These are phyloP conservation scores for Meganola albula DNA, from an alignment of 2,888 invertebrate genomes.

Conservation along the genomic window DNA sequence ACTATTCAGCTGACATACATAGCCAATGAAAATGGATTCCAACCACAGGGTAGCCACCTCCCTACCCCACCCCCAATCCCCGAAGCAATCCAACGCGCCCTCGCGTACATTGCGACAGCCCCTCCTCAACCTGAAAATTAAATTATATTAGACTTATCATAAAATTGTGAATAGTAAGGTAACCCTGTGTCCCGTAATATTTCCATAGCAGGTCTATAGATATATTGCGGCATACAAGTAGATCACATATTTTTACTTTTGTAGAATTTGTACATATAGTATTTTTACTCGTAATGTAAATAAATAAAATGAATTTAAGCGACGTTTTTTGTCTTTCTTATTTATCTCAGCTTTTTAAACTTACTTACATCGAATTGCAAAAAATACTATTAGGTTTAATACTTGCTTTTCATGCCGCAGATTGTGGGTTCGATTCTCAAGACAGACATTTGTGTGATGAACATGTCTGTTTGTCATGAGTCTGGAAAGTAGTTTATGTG, in stretches of 20 bases:
- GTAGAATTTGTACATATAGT: conserved; percentile 22
- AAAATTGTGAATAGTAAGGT: conserved; percentile 23
- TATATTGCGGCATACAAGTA: conserved; percentile 16
- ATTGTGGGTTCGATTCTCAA: too few relatives aligned
- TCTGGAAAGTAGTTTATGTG: too few relatives aligned
- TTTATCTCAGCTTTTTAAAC: too few relatives aligned
- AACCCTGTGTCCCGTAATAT: conserved; percentile 17
- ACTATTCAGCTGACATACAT: conserved; percentile 79
- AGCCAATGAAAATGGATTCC: conserved; percentile 84
- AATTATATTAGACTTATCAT: conserved; percentile 24
- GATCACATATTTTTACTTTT: conserved; percentile 19
- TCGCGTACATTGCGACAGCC: conserved; percentile 81
- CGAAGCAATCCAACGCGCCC: conserved; percentile 80
- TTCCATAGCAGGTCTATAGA: conserved; percentile 11
- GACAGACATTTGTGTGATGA: too few relatives aligned
- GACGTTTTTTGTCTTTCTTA: too few relatives aligned
- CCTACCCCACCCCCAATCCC: conserved; percentile 84
- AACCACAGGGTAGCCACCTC: conserved; percentile 79
- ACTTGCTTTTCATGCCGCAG: too few relatives aligned
- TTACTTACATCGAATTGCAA: too few relatives aligned
- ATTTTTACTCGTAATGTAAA: conserved; percentile 19
- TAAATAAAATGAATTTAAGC: conserved; percentile 9
- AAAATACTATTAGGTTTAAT: too few relatives aligned
- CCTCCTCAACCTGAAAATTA: conserved; percentile 68
- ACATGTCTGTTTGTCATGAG: too few relatives aligned